A percentile compares a stretch with the other conserved stretches of the same genome.
Evolutionary conservation across 2,888 invertebrate species (phyloP).

Genomic region (Spodoptera exigua): DNA sequence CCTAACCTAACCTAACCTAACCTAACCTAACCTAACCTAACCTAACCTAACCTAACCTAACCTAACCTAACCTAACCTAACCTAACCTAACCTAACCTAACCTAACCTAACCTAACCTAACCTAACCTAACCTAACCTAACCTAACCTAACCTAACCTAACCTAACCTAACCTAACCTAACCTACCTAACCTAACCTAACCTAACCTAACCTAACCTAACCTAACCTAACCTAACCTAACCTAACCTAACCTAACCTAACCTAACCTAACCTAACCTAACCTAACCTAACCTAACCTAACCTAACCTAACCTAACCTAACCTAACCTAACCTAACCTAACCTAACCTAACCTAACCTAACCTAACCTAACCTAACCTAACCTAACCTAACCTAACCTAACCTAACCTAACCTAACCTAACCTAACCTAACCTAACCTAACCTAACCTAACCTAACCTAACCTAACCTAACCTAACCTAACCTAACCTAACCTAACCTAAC

Average conservation of each 20-base stretch:
- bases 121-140: slow-evolving; percentile 40
- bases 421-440: no score
- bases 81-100: slow-evolving; percentile 45
- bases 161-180: slow-evolving; percentile 40
- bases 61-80: slow-evolving; percentile 48
- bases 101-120: slow-evolving; percentile 40
- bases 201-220: slow-evolving; percentile 47
- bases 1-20: slow-evolving; percentile 48
- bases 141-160: slow-evolving; percentile 39
- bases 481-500: no score
- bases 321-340: no score
- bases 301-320: slow-evolving; percentile 16
- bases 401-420: no score
- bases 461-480: no score
- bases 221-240: slow-evolving; percentile 46
- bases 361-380: no score
- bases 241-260: no score
- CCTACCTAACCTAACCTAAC: slow-evolving; percentile 41
- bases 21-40: slow-evolving; percentile 43
- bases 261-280: no score
- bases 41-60: slow-evolving; percentile 42
- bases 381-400: no score
- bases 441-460: no score
- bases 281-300: no score
- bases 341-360: no score